These are phyloP conservation scores for Falco cherrug DNA, from an alignment of 2,797 vertebrate species.

Conservation along the genomic window DNA sequence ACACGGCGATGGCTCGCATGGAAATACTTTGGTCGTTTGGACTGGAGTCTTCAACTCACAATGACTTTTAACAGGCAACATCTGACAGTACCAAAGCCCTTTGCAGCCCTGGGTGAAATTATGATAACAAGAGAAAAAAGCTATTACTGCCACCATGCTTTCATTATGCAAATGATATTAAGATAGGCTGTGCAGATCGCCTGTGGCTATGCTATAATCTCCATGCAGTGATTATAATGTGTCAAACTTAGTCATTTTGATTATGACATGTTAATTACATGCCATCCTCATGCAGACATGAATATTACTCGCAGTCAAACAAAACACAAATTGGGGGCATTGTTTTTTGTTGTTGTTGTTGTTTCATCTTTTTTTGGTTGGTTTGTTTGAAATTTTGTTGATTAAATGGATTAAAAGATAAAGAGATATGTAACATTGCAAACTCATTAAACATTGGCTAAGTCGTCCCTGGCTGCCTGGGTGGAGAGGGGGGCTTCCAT, in stretches of 20 bases:
- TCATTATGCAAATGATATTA: constrained; percentile 99
- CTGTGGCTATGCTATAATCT: constrained; percentile 95
- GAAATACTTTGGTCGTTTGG: constrained; percentile 68
- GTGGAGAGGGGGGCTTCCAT: not conserved
- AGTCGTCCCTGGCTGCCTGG: not conserved
- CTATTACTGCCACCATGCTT: constrained; percentile 98
- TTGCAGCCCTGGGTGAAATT: constrained; percentile 98
- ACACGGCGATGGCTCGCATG: rapidly evolving
- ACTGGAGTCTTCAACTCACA: constrained; percentile 67
- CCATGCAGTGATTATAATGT: constrained; percentile 99
- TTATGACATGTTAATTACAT: constrained; percentile 99
- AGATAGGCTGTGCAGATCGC: constrained; percentile 90
- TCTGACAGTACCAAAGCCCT: constrained; percentile 86
- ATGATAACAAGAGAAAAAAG: constrained; percentile 99
- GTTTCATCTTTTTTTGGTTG: not conserved
- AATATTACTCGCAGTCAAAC: constrained; percentile 87
- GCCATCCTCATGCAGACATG: constrained; percentile 93
- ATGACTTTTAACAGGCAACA: constrained; percentile 84
- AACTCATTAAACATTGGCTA: constrained; percentile 59
- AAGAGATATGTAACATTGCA: constrained; percentile 53
- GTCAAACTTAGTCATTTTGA: constrained; percentile 98
- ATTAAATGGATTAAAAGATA: constrained; percentile 75
- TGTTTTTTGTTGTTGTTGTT: constrained; percentile 59
- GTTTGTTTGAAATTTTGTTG: constrained; percentile 25
- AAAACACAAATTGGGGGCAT: constrained; percentile 84